Evolutionary conservation across 2,888 invertebrate genomes (phyloP).

Genomic region (Tineola bisselliella): DNA sequence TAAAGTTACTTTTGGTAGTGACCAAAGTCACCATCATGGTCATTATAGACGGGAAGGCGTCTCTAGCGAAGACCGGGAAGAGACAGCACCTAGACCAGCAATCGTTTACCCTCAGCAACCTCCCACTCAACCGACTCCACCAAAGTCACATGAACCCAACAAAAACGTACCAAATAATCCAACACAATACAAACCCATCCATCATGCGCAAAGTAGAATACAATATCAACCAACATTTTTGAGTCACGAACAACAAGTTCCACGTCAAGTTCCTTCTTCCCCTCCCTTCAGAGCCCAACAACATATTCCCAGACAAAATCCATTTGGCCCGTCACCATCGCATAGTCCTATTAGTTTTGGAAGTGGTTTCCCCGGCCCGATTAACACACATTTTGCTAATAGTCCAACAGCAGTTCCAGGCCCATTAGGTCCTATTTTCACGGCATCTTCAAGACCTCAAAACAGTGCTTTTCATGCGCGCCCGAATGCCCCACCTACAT

Average conservation of each 20-base stretch:
- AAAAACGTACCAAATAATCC: constrained; percentile 27
- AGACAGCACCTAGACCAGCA: constrained; percentile 73
- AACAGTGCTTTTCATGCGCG: constrained; percentile 41
- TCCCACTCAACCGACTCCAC: constrained; percentile 28
- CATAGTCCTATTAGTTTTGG: constrained; percentile 10
- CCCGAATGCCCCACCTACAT: constrained; percentile 36
- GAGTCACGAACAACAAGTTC: constrained; percentile 51
- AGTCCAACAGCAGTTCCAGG: constrained; percentile 39
- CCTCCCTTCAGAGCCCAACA: constrained; percentile 47
- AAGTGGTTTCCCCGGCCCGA: constrained; percentile 33
- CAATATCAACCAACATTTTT: constrained; percentile 55
- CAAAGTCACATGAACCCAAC: constrained; percentile 32
- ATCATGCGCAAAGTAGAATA: constrained; percentile 53
- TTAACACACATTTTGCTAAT: constrained; percentile 30
- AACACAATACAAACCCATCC: constrained; percentile 36
- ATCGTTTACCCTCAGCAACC: constrained; percentile 61
- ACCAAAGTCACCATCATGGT: constrained; percentile 54
- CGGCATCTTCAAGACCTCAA: constrained; percentile 41
- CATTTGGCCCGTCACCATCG: constrained; percentile 39
- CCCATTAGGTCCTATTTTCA: constrained; percentile 39
- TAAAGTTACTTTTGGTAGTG: constrained; percentile 82
- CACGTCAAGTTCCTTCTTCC: constrained; percentile 48
- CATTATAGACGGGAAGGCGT: constrained; percentile 47
- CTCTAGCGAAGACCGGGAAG: constrained; percentile 57
- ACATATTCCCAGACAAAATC: constrained; percentile 35